Evolutionary conservation across 2,113 vertebrate species (phyloP).

Genomic region (Nibea coibor): DNA sequence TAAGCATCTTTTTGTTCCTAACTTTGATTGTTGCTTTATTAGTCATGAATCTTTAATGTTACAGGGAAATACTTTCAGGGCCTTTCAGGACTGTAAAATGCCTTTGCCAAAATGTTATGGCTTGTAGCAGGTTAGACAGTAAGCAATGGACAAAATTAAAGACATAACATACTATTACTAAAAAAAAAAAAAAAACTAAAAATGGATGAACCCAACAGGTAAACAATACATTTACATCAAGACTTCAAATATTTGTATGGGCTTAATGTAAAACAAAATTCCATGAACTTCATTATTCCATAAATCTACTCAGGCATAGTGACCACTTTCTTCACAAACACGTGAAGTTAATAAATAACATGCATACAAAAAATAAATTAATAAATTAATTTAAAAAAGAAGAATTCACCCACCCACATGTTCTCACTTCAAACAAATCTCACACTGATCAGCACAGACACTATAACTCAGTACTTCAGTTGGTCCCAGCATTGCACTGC

Average conservation of each 20-base stretch:
- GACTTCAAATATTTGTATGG: constrained; percentile 6
- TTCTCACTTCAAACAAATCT: constrained; percentile 31
- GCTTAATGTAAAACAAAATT: constrained; percentile 16
- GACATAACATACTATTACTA: neutral
- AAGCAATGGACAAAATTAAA: constrained; percentile 23
- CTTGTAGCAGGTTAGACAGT: neutral
- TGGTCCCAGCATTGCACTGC: constrained; percentile 20
- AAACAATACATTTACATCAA: constrained; percentile 14
- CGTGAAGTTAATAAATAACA: constrained; percentile 27
- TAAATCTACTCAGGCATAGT: constrained; percentile 8
- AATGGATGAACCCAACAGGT: neutral
- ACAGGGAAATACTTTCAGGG: constrained; percentile 26
- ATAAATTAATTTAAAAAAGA: no score
- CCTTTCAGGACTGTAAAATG: constrained; percentile 14
- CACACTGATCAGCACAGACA: constrained; percentile 22
- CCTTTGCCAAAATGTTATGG: neutral
- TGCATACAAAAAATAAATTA: constrained; percentile 14
- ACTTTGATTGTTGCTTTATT: constrained; percentile 28
- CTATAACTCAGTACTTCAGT: neutral
- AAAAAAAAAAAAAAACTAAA: neutral
- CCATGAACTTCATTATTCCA: constrained; percentile 18
- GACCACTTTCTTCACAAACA: constrained; percentile 14
- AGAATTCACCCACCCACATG: constrained; percentile 22
- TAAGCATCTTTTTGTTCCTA: neutral
- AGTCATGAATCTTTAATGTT: constrained; percentile 11